Base-by-base conservation (phyloP, 2,888 invertebrate genomes). In the Ichneumoninae sp. region DNA sequence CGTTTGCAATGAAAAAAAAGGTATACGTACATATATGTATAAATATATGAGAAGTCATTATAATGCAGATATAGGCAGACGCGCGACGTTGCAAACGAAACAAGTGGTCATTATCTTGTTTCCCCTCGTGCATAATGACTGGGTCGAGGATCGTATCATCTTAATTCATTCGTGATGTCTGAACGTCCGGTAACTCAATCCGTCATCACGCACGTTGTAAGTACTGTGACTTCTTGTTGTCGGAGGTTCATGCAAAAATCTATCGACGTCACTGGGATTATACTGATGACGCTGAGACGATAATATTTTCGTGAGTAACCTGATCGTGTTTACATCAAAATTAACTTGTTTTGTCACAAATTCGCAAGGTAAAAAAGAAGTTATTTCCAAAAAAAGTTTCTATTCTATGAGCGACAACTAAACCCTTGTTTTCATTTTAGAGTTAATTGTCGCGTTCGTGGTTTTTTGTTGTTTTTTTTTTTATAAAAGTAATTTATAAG, bases 111-210 rank as follows among this genome's bases (percentile, higher is more conserved):
- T 65, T 71, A 65, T 52, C 50, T 60, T 30, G 70, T 57, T 70
- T 60, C 36, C 69, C 16, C 70, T 36, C 57, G 40, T 62, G 47
- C 52, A 50, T 79, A 65, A 71, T 65, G 22, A 79, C 13, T 52
- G 16, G 36, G 52, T 66, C 36, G 52, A 66, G 65, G 36, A 40
- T 75, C 65, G 62, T 75, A 36, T 52, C 22, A 19, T 76, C 52
- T 66, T 54, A 66, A 76, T 76, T 76, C 36, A 76, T 66, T 76
- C 40, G 52, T 26, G 8, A 66, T 76, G 36, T 22, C 40, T n/a
- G 30, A 26, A 36, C 76, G 66, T 66, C 3, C 36, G 52, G 47
- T 22, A 50, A 16, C 50, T 75, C 13, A 40, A 66, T 33, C 4
- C 36, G 50, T 54, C 36, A 36, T 36, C 36, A 47, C 33, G 33